A percentile compares a stretch with the other conserved stretches of the same genome.
Evolutionary conservation across 2,797 vertebrate genomes (phyloP).

Genomic region (Podarcis siculus): DNA sequence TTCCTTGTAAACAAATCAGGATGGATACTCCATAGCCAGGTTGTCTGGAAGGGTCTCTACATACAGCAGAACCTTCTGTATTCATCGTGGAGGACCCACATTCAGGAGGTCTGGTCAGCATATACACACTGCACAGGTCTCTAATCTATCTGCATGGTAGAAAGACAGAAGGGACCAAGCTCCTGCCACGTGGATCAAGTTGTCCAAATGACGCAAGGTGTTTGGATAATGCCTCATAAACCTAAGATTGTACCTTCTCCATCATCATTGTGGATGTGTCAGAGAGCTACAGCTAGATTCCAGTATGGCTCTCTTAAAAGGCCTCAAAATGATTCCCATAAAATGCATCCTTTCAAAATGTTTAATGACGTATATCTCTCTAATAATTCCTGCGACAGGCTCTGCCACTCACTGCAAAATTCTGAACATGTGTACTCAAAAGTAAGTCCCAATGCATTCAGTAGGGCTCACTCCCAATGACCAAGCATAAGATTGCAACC

Average conservation of each 20-base stretch:
- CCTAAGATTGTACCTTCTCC: background rate
- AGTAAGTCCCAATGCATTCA: background rate
- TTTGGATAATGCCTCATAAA: background rate
- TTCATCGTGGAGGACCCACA: background rate
- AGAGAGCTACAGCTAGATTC: background rate
- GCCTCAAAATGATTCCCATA: background rate
- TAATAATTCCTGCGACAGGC: background rate
- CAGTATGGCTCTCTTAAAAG: background rate
- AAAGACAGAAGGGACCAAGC: background rate
- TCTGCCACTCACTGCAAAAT: background rate
- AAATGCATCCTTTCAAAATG: background rate
- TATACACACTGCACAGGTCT: background rate
- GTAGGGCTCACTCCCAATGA: background rate
- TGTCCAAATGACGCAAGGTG: background rate
- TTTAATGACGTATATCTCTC: background rate
- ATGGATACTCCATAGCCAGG: too few relatives aligned
- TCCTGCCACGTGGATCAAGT: background rate
- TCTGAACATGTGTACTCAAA: background rate
- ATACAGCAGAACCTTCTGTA: background rate
- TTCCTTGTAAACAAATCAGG: too few relatives aligned
- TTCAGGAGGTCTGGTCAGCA: background rate
- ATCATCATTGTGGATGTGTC: background rate
- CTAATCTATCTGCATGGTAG: background rate
- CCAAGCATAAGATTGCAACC: background rate
- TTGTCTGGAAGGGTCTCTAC: background rate